Base-by-base conservation (phyloP, 2,113 vertebrate species). In the Esox niger region DNA sequence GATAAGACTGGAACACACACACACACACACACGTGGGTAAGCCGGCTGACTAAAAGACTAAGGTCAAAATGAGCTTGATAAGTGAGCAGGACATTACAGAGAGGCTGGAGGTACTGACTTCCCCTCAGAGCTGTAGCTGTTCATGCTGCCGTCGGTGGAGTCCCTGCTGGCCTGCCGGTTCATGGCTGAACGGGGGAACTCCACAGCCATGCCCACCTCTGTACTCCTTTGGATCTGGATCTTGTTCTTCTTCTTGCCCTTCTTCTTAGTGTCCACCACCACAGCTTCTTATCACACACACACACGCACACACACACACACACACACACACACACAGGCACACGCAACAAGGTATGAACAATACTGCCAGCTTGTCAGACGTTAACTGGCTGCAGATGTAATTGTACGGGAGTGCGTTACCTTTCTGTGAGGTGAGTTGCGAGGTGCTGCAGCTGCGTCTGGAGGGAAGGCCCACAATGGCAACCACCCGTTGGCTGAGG, bases 121-220 rank as follows among this genome's bases (percentile, higher is more conserved):
- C 84, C 96, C 97, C 93, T 99, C 97, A 0, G 97, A 99, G 91
- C 94, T 98, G 27, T 97, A 99, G 84, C 97, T 99, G 88, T 98
- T 97, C 89, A 99, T 98, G 90, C 97, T 98, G 78, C 97, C 97
- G 0, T 99, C 97, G 0, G 94, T 98, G 26, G 97, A 99, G 80
- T 99, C 97, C 13, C 96, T 91, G 84, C 97, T 98, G 15, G 96
- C 93, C 69, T 99, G 97, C 23, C 96, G 91, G 63, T 95, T 94
- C 95, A 99, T 98, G 67, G 91, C 88, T 6, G 91, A 94, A 52
- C 96, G 92, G 70, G 97, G 97, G 62, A 80, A 91, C 85, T 98
- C 97, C 30, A 97, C 96, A 2, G 96, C 96, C 96, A 97, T 97
- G 35, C 97, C 97, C 0, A 96, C 98, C 85, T 98, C 97, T 83